Percentiles rank a stretch among this genome's conserved stretches.
phyloP scores from a whole-genome alignment of 2,888 invertebrate species.

The Brachynemurus nebulosus region DNA sequence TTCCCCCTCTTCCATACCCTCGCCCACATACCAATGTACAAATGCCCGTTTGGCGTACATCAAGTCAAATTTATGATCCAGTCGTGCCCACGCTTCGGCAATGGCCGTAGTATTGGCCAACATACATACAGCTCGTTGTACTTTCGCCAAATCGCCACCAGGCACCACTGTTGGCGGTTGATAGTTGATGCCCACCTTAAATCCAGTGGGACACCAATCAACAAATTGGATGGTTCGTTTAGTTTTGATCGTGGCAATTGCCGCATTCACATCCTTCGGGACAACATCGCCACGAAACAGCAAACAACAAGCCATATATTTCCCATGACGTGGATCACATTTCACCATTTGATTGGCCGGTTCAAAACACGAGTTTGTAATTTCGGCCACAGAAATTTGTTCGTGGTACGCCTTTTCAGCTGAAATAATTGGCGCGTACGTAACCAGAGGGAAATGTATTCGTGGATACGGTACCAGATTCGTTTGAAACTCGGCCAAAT shows the following conservation, averaged over 20 bases:
- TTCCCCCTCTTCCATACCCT: conserved; percentile 76
- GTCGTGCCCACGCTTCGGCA: conserved; percentile 50
- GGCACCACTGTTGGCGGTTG: too few species aligned
- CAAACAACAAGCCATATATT: conserved; percentile 43
- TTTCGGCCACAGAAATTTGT: conserved; percentile 37
- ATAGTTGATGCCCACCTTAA: too few species aligned
- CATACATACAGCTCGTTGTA: conserved; percentile 51
- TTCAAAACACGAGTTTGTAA: conserved; percentile 48
- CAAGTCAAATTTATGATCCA: conserved; percentile 51
- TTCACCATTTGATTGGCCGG: conserved; percentile 44
- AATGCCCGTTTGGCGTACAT: conserved; percentile 81
- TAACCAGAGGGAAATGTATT: conserved; percentile 42
- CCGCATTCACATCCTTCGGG: conserved; percentile 35
- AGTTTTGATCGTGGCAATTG: conserved; percentile 40
- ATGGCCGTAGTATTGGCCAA: conserved; percentile 50
- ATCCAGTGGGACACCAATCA: too few species aligned
- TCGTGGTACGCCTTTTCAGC: conserved; percentile 43
- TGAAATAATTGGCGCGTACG: conserved; percentile 40
- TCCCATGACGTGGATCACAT: conserved; percentile 38
- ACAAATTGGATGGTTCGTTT: too few species aligned
- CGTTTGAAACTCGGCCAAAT: conserved; percentile 43
- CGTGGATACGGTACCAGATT: conserved; percentile 42
- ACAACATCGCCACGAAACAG: conserved; percentile 29
- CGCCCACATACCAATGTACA: conserved; percentile 88
- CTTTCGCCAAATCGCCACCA: too few species aligned